A percentile compares a stretch with the other conserved stretches of the same genome.
Conservation (phyloP, 2,888 invertebrate genomes). For the Apocheima hispidaria region DNA sequence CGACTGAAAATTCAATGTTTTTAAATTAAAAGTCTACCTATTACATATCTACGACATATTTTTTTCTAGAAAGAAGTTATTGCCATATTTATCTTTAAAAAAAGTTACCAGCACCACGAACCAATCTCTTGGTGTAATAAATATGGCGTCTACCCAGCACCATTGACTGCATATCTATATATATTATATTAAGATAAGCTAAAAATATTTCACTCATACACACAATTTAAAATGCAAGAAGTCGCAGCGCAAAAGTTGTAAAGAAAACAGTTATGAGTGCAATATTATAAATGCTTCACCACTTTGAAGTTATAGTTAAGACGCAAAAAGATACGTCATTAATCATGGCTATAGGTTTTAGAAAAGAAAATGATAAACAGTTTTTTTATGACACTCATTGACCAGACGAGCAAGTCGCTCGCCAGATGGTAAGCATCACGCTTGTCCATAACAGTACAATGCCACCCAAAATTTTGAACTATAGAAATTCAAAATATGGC, state of each 20-base stretch:
- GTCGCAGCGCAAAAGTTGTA: not conserved
- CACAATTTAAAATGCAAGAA: constrained; percentile 8
- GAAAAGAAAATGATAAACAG: too few species aligned
- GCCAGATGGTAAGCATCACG: too few species aligned
- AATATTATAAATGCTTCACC: constrained; percentile 30
- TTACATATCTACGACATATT: too few species aligned
- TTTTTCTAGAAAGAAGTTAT: constrained; percentile 35
- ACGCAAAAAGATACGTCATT: too few species aligned
- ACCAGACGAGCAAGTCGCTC: too few species aligned
- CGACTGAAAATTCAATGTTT: too few species aligned
- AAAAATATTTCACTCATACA: constrained; percentile 47
- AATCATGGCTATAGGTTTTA: too few species aligned
- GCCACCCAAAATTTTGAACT: too few species aligned
- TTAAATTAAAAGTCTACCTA: not conserved
- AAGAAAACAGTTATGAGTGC: constrained; percentile 27
- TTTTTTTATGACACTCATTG: too few species aligned
- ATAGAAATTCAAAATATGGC: too few species aligned
- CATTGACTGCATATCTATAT: constrained; percentile 39
- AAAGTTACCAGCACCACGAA: constrained; percentile 61
- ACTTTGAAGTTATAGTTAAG: constrained; percentile 14
- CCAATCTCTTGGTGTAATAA: constrained; percentile 45
- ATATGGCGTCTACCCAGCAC: constrained; percentile 51
- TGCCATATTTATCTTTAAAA: constrained; percentile 56
- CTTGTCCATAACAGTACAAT: too few species aligned
- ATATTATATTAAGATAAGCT: constrained; percentile 31